Conservation (phyloP, 1,140 invertebrate genomes). For the Cyclargus thomasi region DNA sequence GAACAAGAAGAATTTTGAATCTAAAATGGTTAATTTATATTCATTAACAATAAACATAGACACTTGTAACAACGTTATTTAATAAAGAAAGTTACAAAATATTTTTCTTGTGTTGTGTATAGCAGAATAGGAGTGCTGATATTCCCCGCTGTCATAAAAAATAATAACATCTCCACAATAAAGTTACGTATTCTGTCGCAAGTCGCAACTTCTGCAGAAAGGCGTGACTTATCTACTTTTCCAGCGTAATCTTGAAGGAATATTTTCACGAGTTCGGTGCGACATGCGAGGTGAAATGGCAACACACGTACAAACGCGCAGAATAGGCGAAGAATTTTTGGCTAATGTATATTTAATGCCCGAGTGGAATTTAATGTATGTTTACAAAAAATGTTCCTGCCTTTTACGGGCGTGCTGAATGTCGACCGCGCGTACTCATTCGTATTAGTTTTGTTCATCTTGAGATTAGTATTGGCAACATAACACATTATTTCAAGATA, state of each 20-base stretch:
- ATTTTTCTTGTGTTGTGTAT: too few species aligned
- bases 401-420: not conserved
- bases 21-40: too few species aligned
- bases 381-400: not conserved
- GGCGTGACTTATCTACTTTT: not conserved
- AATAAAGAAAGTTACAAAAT: too few species aligned
- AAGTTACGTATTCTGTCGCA: not conserved
- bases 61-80: too few species aligned
- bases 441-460: not conserved
- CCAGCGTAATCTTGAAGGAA: not conserved
- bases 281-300: not conserved
- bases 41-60: too few species aligned
- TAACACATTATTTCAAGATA: not conserved
- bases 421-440: not conserved
- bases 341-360: slow-evolving; percentile 11
- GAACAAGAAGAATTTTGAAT: too few species aligned
- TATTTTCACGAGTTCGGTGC: not conserved
- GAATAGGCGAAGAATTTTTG: slow-evolving; percentile 10
- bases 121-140: not conserved
- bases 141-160: not conserved
- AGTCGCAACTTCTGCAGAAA: slow-evolving; percentile 7
- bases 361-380: slow-evolving; percentile 1
- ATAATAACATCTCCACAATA: not conserved
- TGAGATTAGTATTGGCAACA: not conserved
- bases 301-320: not conserved